Conservation (phyloP, 53 echinoderm and acorn worm genomes). For the Holothuria leucospilota region DNA sequence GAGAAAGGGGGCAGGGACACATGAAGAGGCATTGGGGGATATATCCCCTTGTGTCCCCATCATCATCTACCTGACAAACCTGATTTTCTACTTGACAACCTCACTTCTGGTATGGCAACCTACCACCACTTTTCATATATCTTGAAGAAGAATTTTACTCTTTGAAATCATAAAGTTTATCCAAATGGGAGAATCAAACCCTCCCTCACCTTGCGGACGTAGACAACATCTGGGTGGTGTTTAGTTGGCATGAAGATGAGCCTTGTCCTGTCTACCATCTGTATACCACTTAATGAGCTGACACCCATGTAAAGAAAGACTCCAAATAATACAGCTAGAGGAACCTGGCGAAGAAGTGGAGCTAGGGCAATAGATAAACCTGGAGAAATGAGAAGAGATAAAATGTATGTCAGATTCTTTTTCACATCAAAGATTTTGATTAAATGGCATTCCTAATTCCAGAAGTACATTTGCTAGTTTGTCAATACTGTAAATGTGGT, state of each 20-base stretch:
- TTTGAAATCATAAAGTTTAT: too few relatives aligned
- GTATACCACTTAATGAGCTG: conserved; percentile 91
- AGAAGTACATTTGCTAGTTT: not conserved
- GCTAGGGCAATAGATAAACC: conserved; percentile 84
- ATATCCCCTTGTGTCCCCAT: too few relatives aligned
- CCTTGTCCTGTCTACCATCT: conserved; percentile 80
- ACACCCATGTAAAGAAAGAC: conserved; percentile 99
- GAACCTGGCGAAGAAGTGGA: conserved; percentile 83
- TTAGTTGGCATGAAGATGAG: conserved; percentile 93
- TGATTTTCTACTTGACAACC: too few relatives aligned
- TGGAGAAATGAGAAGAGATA: conserved; percentile 28
- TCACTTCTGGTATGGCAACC: too few relatives aligned
- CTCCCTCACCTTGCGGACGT: conserved; percentile 81
- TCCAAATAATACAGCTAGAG: conserved; percentile 91
- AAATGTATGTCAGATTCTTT: not conserved
- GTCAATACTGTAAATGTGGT: too few relatives aligned
- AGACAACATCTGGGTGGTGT: conserved; percentile 85
- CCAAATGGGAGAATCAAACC: too few relatives aligned
- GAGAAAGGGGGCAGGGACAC: too few relatives aligned
- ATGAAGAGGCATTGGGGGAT: too few relatives aligned
- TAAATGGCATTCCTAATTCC: not conserved
- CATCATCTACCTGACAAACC: too few relatives aligned
- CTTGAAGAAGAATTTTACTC: too few relatives aligned
- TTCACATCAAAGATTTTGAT: not conserved
- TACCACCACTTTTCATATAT: too few relatives aligned